Evolutionary conservation across 2,797 vertebrate species (phyloP).

Genomic region (Chloroceryle inda): DNA sequence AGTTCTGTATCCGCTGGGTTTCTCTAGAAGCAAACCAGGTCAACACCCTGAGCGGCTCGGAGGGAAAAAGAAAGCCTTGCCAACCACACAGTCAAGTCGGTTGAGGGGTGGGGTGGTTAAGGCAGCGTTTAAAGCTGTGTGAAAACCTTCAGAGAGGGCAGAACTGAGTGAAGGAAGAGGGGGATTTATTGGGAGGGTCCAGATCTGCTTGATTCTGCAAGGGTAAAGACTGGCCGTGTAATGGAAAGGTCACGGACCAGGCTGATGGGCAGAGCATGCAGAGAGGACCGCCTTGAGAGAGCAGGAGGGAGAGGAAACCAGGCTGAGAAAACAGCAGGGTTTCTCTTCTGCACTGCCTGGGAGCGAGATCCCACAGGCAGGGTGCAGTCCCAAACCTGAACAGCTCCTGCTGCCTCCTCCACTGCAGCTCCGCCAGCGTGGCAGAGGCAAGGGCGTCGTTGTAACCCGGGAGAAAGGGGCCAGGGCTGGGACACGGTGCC

Average conservation of each 20-base stretch:
- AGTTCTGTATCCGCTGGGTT: not conserved
- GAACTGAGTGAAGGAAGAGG: not conserved
- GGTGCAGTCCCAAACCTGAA: not conserved
- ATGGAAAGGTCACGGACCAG: not conserved
- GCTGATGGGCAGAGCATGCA: not conserved
- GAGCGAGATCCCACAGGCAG: not conserved
- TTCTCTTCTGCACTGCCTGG: not conserved
- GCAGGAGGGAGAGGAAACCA: not conserved
- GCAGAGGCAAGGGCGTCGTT: slow-evolving; percentile 13
- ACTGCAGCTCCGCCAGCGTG: not conserved
- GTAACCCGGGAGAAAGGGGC: slow-evolving; percentile 33
- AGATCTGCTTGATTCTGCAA: not conserved
- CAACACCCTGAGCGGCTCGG: not conserved
- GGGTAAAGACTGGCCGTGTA: not conserved
- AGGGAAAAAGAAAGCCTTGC: not conserved
- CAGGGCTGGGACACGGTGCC: slow-evolving; percentile 36
- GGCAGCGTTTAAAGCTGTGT: not conserved
- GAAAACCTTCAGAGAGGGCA: not conserved
- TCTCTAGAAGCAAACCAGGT: not conserved
- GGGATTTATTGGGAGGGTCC: not conserved
- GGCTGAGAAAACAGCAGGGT: not conserved
- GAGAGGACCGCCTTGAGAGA: not conserved
- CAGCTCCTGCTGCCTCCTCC: not conserved
- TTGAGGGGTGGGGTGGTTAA: not conserved
- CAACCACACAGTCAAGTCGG: not conserved